A percentile compares a stretch with the other conserved stretches of the same genome.
Conservation (phyloP, 2,113 vertebrate genomes). For the Corythornis cristatus region DNA sequence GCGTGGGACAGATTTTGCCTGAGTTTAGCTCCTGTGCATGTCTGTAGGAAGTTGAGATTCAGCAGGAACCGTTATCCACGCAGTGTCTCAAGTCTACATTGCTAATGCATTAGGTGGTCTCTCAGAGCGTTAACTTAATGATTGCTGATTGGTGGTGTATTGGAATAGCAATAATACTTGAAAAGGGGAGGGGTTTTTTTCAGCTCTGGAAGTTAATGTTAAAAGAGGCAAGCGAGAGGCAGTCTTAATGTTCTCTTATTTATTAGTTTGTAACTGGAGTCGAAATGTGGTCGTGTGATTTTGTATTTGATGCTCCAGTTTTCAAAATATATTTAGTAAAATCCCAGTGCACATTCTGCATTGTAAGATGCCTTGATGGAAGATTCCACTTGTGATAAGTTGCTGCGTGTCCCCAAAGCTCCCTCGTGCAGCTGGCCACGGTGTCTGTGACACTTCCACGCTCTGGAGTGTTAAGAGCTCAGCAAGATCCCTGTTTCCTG, state of each 20-base stretch:
- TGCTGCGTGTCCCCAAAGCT: background rate
- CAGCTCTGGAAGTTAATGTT: background rate
- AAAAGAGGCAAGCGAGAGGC: background rate
- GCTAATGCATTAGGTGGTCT: background rate
- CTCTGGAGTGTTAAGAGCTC: background rate
- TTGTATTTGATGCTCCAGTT: background rate
- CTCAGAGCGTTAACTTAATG: background rate
- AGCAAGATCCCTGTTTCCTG: background rate
- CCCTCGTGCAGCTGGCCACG: fast-evolving
- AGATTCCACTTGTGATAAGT: background rate
- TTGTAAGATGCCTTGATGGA: background rate
- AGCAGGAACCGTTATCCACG: background rate
- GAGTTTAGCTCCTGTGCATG: background rate
- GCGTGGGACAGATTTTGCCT: no score
- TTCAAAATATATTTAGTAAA: background rate
- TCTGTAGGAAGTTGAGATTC: background rate
- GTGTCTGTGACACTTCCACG: background rate
- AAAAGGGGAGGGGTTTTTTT: background rate
- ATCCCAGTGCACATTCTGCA: fast-evolving
- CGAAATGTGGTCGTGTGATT: background rate
- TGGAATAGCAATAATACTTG: background rate
- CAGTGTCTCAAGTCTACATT: fast-evolving
- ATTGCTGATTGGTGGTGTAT: background rate
- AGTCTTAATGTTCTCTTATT: fast-evolving
- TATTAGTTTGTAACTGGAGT: background rate